These are phyloP conservation scores for Macrophya alboannulata DNA, from an alignment of 2,888 invertebrate species.

Conservation along the genomic window DNA sequence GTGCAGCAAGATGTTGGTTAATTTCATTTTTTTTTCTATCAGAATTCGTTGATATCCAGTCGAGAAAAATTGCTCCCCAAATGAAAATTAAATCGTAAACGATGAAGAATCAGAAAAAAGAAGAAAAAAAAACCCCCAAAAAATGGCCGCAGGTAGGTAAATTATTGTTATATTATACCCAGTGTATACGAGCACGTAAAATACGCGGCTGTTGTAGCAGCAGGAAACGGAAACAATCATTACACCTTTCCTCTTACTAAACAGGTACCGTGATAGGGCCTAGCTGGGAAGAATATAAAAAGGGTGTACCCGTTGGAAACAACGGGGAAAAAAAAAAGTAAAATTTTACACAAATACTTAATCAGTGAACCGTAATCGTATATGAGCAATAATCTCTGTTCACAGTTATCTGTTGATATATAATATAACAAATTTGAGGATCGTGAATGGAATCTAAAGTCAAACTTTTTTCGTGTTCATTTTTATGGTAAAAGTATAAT, in stretches of 20 bases:
- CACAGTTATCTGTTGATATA: too few relatives aligned
- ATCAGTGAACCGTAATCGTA: background rate
- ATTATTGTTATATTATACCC: background rate
- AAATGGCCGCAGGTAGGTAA: background rate
- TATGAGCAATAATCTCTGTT: background rate
- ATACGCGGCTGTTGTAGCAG: constrained; percentile 15
- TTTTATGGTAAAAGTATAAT: too few relatives aligned
- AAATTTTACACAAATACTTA: background rate
- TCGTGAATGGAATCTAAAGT: too few relatives aligned
- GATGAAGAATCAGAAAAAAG: background rate
- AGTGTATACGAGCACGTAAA: constrained; percentile 22
- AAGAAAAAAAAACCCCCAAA: background rate
- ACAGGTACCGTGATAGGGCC: constrained; percentile 26
- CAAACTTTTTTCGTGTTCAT: too few relatives aligned
- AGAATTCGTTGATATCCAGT: too few relatives aligned
- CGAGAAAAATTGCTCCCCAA: too few relatives aligned
- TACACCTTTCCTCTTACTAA: constrained; percentile 58
- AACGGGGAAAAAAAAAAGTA: background rate
- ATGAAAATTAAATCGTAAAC: background rate
- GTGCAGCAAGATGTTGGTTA: too few relatives aligned
- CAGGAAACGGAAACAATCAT: constrained; percentile 68
- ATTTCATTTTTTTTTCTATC: too few relatives aligned
- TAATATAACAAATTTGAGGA: too few relatives aligned
- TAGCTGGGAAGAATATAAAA: constrained; percentile 43
- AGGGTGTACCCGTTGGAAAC: background rate